Base-by-base conservation (phyloP, 2,797 vertebrate genomes). In the Synanceia verrucosa region DNA sequence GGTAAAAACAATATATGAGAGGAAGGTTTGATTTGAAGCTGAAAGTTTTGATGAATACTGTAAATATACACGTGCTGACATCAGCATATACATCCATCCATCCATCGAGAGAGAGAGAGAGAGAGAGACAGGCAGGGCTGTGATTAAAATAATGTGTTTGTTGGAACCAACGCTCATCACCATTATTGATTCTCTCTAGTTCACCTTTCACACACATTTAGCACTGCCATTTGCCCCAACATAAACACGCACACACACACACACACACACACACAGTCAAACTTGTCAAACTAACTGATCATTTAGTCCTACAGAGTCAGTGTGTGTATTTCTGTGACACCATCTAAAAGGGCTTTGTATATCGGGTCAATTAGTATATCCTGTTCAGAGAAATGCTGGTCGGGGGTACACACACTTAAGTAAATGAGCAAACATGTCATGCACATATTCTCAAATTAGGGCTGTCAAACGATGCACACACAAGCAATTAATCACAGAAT, bases 111-210 rank as follows among this genome's bases (percentile, higher is more conserved):
- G n/a, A n/a, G n/a, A n/a, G n/a, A n/a, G n/a, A n/a, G n/a, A n/a
- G n/a, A n/a, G n/a, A n/a, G n/a, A n/a, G n/a, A n/a, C n/a, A n/a
- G 73, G 53, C 31, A 56, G 58, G 39, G 36, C n/a, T 58, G 65
- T 86, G 84, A 90, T 91, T 85, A 86, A 51, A 70, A 80, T 83
- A 82, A 90, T 90, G 89, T 85, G 88, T 86, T 85, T 84, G 66
- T 73, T 88, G 81, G 86, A n/a, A 85, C 70, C 43, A 39, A 57
- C 69, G 83, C 62, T 76, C 88, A 77, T 87, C 83, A 56, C 62
- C 71, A 46, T 62, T 81, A 92, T 91, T 90, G 88, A 88, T 91
- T 80, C 70, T 66, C 86, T 67, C 26, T 58, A 18, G 59, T 53
- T 79, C 62, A 59, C 66, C 70, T 73, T 69, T 63, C 46, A 63